phyloP scores from a whole-genome alignment of 2,113 vertebrate species.

The Apeltes quadracus region DNA sequence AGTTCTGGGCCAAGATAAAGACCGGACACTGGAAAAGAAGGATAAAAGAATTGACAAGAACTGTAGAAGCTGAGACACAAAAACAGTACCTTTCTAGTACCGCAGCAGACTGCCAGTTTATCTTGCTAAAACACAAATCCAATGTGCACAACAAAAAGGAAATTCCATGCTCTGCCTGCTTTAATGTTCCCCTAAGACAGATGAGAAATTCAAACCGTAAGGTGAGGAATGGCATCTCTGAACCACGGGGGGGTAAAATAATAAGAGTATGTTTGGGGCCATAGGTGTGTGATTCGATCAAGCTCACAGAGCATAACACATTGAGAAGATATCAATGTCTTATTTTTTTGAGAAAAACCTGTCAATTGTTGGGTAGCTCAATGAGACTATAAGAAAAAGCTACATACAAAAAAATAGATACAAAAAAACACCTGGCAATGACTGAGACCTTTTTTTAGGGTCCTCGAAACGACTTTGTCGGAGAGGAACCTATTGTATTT shows the following conservation, averaged over 20 bases:
- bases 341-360: slow-evolving; percentile 35
- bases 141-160: slow-evolving; percentile 55
- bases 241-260: slow-evolving; percentile 49
- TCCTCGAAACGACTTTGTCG: no score
- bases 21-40: slow-evolving; percentile 4
- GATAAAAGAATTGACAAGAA: slow-evolving; percentile 28
- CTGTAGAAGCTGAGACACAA: slow-evolving; percentile 18
- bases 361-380: slow-evolving; percentile 6
- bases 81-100: slow-evolving; percentile 40
- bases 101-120: slow-evolving; percentile 57
- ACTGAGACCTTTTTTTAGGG: slow-evolving; percentile 42
- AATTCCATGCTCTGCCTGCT: slow-evolving; percentile 62
- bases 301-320: slow-evolving; percentile 34
- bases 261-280: slow-evolving; percentile 47
- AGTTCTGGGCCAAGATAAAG: slow-evolving; percentile 27
- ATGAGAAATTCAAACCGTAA: slow-evolving; percentile 53
- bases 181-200: slow-evolving; percentile 53
- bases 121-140: slow-evolving; percentile 64
- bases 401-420: neutral
- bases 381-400: slow-evolving; percentile 3
- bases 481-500: no score
- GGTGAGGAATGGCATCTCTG: slow-evolving; percentile 56
- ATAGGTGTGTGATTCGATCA: slow-evolving; percentile 57
- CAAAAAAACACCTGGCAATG: slow-evolving; percentile 6
- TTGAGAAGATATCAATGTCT: slow-evolving; percentile 40